phyloP scores from a whole-genome alignment of 2,797 vertebrate species.

The Coccyzus lansbergi region DNA sequence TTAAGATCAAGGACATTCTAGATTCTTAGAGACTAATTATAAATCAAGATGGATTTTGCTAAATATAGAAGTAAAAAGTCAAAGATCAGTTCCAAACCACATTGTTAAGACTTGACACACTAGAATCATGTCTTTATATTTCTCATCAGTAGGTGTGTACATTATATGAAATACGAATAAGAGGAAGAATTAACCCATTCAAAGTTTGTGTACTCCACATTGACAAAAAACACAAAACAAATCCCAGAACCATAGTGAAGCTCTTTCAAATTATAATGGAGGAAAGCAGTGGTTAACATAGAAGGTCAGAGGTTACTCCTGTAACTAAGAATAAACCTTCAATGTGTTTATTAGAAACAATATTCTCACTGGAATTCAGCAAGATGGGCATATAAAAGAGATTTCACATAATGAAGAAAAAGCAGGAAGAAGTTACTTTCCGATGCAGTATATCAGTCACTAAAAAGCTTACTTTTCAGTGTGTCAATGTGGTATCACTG shows the following conservation, averaged over 20 bases:
- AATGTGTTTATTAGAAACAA: background rate
- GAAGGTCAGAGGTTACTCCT: background rate
- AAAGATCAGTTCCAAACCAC: background rate
- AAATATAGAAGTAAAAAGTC: background rate
- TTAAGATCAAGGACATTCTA: background rate
- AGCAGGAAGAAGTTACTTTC: background rate
- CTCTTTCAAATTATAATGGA: background rate
- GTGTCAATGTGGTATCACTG: background rate
- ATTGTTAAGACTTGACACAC: background rate
- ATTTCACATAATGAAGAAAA: background rate
- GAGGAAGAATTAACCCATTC: background rate
- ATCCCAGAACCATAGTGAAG: background rate
- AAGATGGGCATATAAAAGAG: background rate
- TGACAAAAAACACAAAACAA: background rate
- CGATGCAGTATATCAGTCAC: background rate
- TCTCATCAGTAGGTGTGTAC: background rate
- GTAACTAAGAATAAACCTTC: background rate
- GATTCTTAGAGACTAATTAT: background rate
- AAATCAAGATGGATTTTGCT: constrained; percentile 7
- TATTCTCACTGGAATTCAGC: background rate
- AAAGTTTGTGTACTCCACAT: background rate
- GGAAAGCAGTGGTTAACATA: background rate
- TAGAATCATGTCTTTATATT: background rate
- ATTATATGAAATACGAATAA: background rate
- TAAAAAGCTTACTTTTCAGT: background rate